Base-by-base conservation (phyloP, 1,140 invertebrate species). In the Polypedilum vanderplanki region DNA sequence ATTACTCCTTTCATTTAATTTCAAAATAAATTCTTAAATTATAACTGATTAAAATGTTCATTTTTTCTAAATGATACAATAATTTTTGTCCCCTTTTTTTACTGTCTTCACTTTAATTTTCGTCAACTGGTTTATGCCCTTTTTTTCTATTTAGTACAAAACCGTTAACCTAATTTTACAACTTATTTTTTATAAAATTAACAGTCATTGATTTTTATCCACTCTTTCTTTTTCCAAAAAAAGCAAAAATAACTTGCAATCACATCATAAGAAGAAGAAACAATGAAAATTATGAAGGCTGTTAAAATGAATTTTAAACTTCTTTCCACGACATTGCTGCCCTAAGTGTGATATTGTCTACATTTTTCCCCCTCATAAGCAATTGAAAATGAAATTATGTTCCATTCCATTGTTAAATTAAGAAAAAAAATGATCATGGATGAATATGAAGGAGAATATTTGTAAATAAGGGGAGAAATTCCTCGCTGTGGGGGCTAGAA, bases 381-480 rank as follows among this genome's bases (percentile, higher is more conserved):
- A 70, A 70, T n/a, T 70, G 65, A 70, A 70, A 70, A 70, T 22
- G 65, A 70, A 70, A 70, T 70, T 70, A 70, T 70, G 65, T 70
- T n/a, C 65, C 24, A 33, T 33, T 33, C 24, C 18, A 20, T 70
- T 70, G 20, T n/a, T 70, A 70, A 70, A 70, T 70, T 70, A 70
- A 70, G n/a, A n/a, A 22, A 70, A 33, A 33, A 18, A 18, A 70
- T 70, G 65, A 70, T 70, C 17, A 70, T 57, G 46, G 12, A 33
- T 33, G 24, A 33, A 33, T 33, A 33, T 33, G 24, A 33, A n/a
- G 46, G 46, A 57, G 46, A 57, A 12, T 57, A 57, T 57, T 57
- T 57, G n/a, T 15, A 57, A n/a, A n/a, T 57, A 57, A n/a, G 46
- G 46, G 10, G 12, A 57, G 12, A 57, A 57, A n/a, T 46, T 46